Evolutionary conservation across 2,888 invertebrate genomes (phyloP).

Genomic region (Drosophila nigricruria): DNA sequence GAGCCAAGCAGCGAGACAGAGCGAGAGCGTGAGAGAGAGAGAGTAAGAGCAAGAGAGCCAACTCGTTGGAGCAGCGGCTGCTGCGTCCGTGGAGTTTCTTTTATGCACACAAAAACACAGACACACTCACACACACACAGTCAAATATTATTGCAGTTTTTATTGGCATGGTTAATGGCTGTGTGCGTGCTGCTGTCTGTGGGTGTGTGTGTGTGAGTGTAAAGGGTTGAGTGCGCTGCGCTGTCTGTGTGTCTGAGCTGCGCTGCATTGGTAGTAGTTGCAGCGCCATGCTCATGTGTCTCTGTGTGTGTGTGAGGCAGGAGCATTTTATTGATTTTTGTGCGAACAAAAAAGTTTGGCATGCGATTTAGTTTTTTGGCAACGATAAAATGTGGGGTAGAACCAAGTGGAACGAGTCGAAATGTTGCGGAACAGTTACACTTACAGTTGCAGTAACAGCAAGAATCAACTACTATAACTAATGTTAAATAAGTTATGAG

Average conservation of each 20-base stretch:
- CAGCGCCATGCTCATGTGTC: slow-evolving; percentile 13
- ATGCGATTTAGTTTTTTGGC: slow-evolving; percentile 51
- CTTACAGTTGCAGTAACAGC: neutral
- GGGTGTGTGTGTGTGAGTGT: slow-evolving; percentile 18
- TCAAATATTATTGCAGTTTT: slow-evolving; percentile 58
- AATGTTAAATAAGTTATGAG: slow-evolving; percentile 30
- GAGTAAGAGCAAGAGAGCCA: slow-evolving; percentile 23
- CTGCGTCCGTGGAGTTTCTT: slow-evolving; percentile 58
- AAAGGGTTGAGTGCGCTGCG: slow-evolving; percentile 55
- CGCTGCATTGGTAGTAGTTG: slow-evolving; percentile 51
- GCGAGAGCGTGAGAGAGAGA: neutral
- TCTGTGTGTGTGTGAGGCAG: slow-evolving; percentile 27
- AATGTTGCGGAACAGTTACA: neutral
- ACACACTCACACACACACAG: slow-evolving; percentile 25
- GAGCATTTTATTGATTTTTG: slow-evolving; percentile 69
- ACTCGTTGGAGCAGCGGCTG: slow-evolving; percentile 53
- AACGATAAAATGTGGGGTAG: slow-evolving; percentile 39
- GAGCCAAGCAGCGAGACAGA: slow-evolving; percentile 12
- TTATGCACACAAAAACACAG: slow-evolving; percentile 42
- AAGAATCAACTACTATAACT: slow-evolving; percentile 16
- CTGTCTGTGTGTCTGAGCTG: slow-evolving; percentile 34
- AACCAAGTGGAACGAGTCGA: neutral
- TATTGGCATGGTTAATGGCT: slow-evolving; percentile 48
- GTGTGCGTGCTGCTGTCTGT: slow-evolving; percentile 22
- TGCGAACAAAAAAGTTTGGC: slow-evolving; percentile 46